Percentiles rank a stretch among this genome's conserved stretches.
phyloP scores from a whole-genome alignment of 2,797 vertebrate species.

The Crenuchus spilurus region DNA sequence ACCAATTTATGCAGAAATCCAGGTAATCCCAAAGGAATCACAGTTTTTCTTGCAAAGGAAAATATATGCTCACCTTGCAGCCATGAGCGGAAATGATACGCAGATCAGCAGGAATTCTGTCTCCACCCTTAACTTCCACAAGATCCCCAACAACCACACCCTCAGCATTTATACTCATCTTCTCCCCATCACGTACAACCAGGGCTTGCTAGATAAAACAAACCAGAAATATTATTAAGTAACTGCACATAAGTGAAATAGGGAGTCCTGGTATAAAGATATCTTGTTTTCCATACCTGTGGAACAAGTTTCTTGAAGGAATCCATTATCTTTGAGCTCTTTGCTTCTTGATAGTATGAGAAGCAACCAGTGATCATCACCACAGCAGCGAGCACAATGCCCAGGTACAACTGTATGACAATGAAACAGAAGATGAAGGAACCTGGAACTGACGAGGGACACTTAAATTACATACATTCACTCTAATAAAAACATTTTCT shows the following conservation, averaged over 20 bases:
- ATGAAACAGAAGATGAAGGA: neutral
- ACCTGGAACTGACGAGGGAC: neutral
- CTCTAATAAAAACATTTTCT: slow-evolving; percentile 55
- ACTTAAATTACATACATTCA: neutral
- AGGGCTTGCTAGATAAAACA: slow-evolving; percentile 84
- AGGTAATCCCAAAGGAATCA: too few species aligned
- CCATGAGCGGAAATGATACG: slow-evolving; percentile 89
- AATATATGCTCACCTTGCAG: slow-evolving; percentile 81
- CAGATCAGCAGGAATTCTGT: slow-evolving; percentile 90
- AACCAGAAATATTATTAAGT: neutral
- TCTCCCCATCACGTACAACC: slow-evolving; percentile 90
- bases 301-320: slow-evolving; percentile 98
- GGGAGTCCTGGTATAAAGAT: neutral
- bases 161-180: slow-evolving; percentile 88
- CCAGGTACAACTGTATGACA: slow-evolving; percentile 85
- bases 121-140: slow-evolving; percentile 91
- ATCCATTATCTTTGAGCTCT: slow-evolving; percentile 98
- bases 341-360: slow-evolving; percentile 98
- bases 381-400: slow-evolving; percentile 90
- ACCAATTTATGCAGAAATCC: too few species aligned
- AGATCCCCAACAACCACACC: slow-evolving; percentile 88
- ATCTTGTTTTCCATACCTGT: slow-evolving; percentile 77
- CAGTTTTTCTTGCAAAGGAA: too few species aligned
- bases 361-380: slow-evolving; percentile 98
- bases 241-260: neutral